Percentiles rank a stretch among this genome's conserved stretches.
Evolutionary conservation across 2,113 vertebrate species (phyloP).

Genomic region (Parus major): DNA sequence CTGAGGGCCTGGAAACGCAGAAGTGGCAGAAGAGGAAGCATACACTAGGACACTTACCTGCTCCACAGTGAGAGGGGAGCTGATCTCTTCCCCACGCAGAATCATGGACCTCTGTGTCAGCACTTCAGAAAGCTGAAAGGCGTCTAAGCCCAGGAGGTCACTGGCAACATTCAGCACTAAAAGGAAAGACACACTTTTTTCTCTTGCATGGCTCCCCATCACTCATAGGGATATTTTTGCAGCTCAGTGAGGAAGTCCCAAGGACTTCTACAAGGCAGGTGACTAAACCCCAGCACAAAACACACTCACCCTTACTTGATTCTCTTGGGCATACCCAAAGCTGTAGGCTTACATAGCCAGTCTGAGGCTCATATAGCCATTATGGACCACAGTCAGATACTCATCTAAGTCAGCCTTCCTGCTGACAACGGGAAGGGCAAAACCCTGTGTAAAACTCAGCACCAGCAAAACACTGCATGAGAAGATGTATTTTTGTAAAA

Average conservation of each 20-base stretch:
- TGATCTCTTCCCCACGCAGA: constrained; percentile 91
- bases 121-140: constrained; percentile 89
- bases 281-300: neutral
- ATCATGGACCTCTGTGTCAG: constrained; percentile 93
- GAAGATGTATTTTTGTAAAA: neutral
- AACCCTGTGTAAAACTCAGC: neutral
- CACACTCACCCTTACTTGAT: neutral
- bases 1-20: neutral
- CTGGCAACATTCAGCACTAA: constrained; percentile 85
- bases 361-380: neutral
- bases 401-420: neutral
- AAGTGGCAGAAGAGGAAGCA: neutral
- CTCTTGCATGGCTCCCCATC: neutral
- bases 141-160: constrained; percentile 88
- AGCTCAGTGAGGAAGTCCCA: neutral
- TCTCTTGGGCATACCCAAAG: neutral
- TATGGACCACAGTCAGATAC: neutral
- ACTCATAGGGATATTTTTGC: neutral
- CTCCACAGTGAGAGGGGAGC: constrained; percentile 91
- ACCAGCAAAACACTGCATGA: neutral
- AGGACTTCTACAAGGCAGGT: neutral
- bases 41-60: constrained; percentile 75
- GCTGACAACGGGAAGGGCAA: neutral
- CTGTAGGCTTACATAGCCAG: neutral
- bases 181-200: neutral